Base-by-base conservation (phyloP, 1,140 invertebrate species). In the Druon quercuslanigerum region DNA sequence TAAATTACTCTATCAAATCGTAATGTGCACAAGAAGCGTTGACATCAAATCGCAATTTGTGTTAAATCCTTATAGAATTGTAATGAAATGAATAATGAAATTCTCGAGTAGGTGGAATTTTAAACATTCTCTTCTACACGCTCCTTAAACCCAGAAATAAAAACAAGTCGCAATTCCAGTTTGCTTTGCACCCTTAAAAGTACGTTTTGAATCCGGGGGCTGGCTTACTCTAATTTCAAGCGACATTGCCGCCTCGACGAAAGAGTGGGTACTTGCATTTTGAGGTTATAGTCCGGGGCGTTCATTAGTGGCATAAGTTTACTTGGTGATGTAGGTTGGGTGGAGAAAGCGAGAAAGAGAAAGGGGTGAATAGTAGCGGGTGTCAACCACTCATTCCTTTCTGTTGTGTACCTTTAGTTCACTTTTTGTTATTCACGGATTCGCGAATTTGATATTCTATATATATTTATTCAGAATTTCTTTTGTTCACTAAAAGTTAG, bases 231-330 rank as follows among this genome's bases (percentile, higher is more conserved):
- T 33, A 54, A 77, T 80, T 83, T 77, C 72, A 56, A n/a, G 77
- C 76, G 56, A 79, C 76, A 80, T 81, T 84, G 85, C 77, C 78
- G 80, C 46, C 79, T 60, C 52, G 75, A 72, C 81, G 71, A 79
- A 87, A 87, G 82, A 83, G 82, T 83, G 72, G 82, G 76, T 79
- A 87, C 87, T 89, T 83, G 84, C 75, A 84, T 86, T 85, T 87
- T 85, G 85, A 88, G 88, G 87, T 85, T 82, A 77, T 79, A 84
- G 81, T 75, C 79, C 83, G 81, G 81, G 79, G 83, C 83, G 85
- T 91, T 91, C 88, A 90, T 91, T 91, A 91, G 88, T 79, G 85
- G 82, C 76, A 84, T 84, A 86, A 90, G 88, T 90, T 90, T 89
- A 90, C 84, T 86, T 82, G 82, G 73, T 83, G 80, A 82, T 82